phyloP scores from a whole-genome alignment of 2,797 vertebrate species.

The Ctenochaetus hawaiiensis region DNA sequence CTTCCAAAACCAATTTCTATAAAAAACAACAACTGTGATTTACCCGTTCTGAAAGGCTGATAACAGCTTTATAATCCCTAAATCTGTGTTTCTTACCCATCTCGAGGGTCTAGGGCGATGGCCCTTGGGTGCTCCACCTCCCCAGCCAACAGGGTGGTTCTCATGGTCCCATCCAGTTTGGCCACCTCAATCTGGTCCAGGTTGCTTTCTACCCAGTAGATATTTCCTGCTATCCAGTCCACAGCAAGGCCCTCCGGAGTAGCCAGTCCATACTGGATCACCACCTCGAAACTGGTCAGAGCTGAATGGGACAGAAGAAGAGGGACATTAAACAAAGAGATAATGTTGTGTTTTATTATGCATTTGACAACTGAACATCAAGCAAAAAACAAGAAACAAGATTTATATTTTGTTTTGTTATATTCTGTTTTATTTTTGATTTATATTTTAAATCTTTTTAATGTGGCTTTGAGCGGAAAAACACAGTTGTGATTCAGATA shows the following conservation, averaged over 20 bases:
- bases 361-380: not conserved
- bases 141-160: constrained; percentile 95
- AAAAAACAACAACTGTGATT: too few species aligned
- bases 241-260: constrained; percentile 97
- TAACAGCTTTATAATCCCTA: not conserved
- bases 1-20: not conserved
- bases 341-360: not conserved
- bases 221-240: constrained; percentile 99
- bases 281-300: constrained; percentile 97
- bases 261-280: constrained; percentile 96
- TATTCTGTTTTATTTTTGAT: too few species aligned
- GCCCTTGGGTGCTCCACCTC: constrained; percentile 97
- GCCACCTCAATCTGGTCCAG: constrained; percentile 99
- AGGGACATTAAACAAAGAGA: not conserved
- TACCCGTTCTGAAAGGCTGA: not conserved
- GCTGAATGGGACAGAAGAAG: constrained; percentile 76
- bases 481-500: not conserved
- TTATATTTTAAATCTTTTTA: not conserved
- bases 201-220: constrained; percentile 99
- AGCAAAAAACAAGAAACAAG: not conserved
- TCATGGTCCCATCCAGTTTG: constrained; percentile 95
- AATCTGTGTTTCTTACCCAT: constrained; percentile 86
- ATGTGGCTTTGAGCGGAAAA: not conserved
- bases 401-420: not conserved
- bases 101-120: constrained; percentile 95